Evolutionary conservation across 2,113 vertebrate genomes (phyloP), one percentile per base, ranked within the genome.

Genomic region (Eudyptes chrysolophus): DNA sequence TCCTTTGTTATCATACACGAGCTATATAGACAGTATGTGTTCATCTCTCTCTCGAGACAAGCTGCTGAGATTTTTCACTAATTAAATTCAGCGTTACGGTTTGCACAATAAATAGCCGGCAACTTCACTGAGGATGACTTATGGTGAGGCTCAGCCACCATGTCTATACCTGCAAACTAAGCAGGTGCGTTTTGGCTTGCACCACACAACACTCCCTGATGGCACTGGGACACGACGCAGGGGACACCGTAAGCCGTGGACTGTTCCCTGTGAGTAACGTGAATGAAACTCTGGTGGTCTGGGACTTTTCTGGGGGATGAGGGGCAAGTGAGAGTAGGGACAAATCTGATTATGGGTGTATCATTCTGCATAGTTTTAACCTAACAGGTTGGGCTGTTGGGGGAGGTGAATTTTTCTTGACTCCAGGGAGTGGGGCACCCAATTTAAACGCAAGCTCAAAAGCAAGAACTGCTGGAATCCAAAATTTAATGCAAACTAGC

Each of bases 191-290:
- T 48, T 48, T 30, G 65, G 38, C 32, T 72, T 54, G 12, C 9
- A 11, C 19, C 54, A 44, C 30, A 1, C 9, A 25, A 34, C 48
- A 36, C 8, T 24, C 18, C n/a, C 29, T 36, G 40, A 49, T 4
- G 11, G 27, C 42, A 42, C 9, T 0, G 1, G 12, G 11, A 40
- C 27, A 25, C 0, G 1, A 49, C 0, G 1, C 36, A 27, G 40
- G 32, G n/a, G 20, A 49, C n/a, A 54, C 38, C 1, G 0, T 34
- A 6, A 61, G 21, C 40, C 40, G 20, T 46, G 15, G 75, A 13
- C 13, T 8, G 19, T 30, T 44, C 34, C 38, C 25, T 36, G 10
- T 42, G 16, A 48, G 25, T 6, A n/a, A 48, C 14, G 16, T 7
- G 14, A 76, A 49, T 24, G 48, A 55, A 82, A 55, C 3, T 17